Evolutionary conservation across 2,888 invertebrate species (phyloP).

Genomic region (Caenorhabditis panamensis): DNA sequence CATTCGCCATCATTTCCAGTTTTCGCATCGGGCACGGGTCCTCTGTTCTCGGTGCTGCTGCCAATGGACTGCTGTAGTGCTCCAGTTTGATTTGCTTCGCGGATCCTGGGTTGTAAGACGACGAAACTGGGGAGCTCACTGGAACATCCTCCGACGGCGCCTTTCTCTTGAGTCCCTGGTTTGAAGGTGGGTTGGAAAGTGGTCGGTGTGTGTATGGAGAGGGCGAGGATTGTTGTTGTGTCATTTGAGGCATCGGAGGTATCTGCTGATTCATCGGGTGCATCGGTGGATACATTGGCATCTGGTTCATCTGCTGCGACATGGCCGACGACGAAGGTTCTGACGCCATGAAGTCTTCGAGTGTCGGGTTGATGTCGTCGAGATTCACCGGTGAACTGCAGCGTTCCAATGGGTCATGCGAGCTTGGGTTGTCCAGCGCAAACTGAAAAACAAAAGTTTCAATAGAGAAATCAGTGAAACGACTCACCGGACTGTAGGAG

Average conservation of each 20-base stretch:
- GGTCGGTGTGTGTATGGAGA: too few species aligned
- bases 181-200: slow-evolving; percentile 41
- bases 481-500: slow-evolving; percentile 49
- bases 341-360: slow-evolving; percentile 13
- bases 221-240: neutral
- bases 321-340: neutral
- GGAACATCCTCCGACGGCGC: slow-evolving; percentile 7
- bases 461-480: neutral
- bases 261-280: neutral
- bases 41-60: neutral
- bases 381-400: slow-evolving; percentile 30
- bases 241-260: neutral
- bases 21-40: slow-evolving; percentile 33
- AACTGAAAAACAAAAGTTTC: slow-evolving; percentile 27
- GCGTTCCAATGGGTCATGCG: slow-evolving; percentile 32
- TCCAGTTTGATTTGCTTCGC: slow-evolving; percentile 30
- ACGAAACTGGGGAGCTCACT: neutral
- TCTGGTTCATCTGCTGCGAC: neutral
- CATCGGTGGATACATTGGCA: neutral
- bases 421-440: slow-evolving; percentile 34
- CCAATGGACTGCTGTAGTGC: neutral
- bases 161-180: slow-evolving; percentile 33
- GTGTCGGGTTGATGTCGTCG: slow-evolving; percentile 51
- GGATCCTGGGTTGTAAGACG: neutral
- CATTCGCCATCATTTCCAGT: slow-evolving; percentile 51